Percentiles rank a stretch among this genome's conserved stretches.
Conservation (phyloP, 92 coral and sea anemone genomes). For the Actinostola sp. region DNA sequence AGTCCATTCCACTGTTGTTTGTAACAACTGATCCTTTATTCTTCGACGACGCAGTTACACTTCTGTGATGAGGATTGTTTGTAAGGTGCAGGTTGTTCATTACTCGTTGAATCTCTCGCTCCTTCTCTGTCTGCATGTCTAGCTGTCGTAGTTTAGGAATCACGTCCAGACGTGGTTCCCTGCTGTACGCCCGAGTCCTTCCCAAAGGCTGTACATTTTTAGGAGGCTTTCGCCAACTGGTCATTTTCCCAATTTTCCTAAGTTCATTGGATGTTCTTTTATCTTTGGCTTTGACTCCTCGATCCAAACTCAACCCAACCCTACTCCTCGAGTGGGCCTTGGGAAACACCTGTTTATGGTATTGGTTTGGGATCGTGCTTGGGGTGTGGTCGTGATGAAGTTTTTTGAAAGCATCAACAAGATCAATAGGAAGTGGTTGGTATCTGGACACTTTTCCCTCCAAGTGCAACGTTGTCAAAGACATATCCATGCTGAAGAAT, state of each 20-base stretch:
- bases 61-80: background rate
- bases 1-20: conserved; percentile 20
- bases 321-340: conserved; percentile 4
- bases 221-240: background rate
- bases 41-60: conserved; percentile 9
- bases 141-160: conserved; percentile 13
- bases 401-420: conserved; percentile 21
- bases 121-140: conserved; percentile 10
- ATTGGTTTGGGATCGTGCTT: conserved; percentile 1
- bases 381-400: conserved; percentile 11
- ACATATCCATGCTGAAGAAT: conserved; percentile 1
- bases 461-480: conserved; percentile 4
- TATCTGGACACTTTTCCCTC: conserved; percentile 6
- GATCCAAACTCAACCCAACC: background rate
- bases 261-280: background rate
- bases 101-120: conserved; percentile 13
- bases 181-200: background rate
- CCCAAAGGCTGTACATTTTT: conserved; percentile 15
- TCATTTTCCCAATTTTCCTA: background rate
- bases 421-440: conserved; percentile 8
- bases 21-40: conserved; percentile 1
- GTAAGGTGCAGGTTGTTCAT: conserved; percentile 8
- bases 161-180: background rate
- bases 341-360: background rate
- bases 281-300: background rate